phyloP scores from a whole-genome alignment of 1,140 invertebrate genomes.

The Drosophila pachea region DNA sequence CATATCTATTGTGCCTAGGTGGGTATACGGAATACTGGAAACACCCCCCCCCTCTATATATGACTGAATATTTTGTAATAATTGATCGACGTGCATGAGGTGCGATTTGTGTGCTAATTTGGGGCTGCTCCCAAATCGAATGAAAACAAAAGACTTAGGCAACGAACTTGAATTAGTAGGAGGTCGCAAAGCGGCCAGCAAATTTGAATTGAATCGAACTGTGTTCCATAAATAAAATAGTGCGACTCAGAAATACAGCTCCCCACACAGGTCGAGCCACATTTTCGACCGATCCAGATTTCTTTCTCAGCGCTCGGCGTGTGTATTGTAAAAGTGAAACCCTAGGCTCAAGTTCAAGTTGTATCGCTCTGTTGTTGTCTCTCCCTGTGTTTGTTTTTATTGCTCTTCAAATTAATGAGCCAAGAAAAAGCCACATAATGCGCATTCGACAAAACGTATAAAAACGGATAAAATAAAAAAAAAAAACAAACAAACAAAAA shows the following conservation, averaged over 20 bases:
- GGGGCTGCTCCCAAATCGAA: slow-evolving; percentile 16
- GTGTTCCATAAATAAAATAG: slow-evolving; percentile 6
- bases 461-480: background rate
- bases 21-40: slow-evolving; percentile 45
- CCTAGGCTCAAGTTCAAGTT: slow-evolving; percentile 44
- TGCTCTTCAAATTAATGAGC: slow-evolving; percentile 28
- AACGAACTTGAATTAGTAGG: slow-evolving; percentile 57
- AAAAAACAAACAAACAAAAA: slow-evolving; percentile 19
- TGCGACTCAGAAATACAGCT: slow-evolving; percentile 8
- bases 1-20: slow-evolving; percentile 62
- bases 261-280: too few relatives aligned
- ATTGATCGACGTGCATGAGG: slow-evolving; percentile 22
- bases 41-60: too few relatives aligned
- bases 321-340: slow-evolving; percentile 42
- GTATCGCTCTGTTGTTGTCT: slow-evolving; percentile 8
- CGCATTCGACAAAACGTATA: background rate
- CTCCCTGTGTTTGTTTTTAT: slow-evolving; percentile 1
- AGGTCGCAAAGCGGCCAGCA: background rate
- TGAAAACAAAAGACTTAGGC: slow-evolving; percentile 72
- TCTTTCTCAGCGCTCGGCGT: background rate
- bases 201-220: slow-evolving; percentile 1
- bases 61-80: slow-evolving; percentile 44
- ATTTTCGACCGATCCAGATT: too few relatives aligned
- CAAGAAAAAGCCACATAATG: slow-evolving; percentile 16
- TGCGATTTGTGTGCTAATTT: slow-evolving; percentile 55